Conservation (phyloP, 2,113 vertebrate genomes). For the Melanerpes aurifrons region DNA sequence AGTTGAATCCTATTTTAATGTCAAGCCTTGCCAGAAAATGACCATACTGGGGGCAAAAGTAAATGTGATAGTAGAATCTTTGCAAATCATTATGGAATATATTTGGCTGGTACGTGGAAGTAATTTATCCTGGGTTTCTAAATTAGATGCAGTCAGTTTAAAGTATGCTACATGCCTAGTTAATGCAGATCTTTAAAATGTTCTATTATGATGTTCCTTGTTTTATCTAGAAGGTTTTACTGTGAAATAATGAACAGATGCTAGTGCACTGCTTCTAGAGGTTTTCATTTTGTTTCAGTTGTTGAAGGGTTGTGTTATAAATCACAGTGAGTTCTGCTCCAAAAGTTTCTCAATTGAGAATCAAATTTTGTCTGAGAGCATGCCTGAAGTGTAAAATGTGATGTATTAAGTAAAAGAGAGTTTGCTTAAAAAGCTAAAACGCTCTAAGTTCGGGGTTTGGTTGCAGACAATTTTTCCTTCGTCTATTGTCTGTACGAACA, state of each 20-base stretch:
- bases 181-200: background rate
- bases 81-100: background rate
- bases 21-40: background rate
- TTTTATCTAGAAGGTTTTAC: background rate
- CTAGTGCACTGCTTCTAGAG: background rate
- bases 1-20: background rate
- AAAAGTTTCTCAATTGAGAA: constrained; percentile 27
- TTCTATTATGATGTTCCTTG: background rate
- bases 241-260: background rate
- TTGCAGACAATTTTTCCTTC: background rate
- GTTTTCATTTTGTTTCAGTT: constrained; percentile 2
- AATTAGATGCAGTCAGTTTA: background rate
- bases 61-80: constrained; percentile 6
- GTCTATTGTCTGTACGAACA: background rate
- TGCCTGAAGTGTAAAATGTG: background rate
- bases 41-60: background rate
- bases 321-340: background rate
- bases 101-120: background rate
- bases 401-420: background rate
- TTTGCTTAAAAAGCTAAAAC: background rate
- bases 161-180: background rate
- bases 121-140: background rate
- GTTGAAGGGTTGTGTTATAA: background rate
- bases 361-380: background rate
- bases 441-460: background rate